These are phyloP conservation scores for Falco rusticolus DNA, from an alignment of 2,797 vertebrate species.

Conservation along the genomic window DNA sequence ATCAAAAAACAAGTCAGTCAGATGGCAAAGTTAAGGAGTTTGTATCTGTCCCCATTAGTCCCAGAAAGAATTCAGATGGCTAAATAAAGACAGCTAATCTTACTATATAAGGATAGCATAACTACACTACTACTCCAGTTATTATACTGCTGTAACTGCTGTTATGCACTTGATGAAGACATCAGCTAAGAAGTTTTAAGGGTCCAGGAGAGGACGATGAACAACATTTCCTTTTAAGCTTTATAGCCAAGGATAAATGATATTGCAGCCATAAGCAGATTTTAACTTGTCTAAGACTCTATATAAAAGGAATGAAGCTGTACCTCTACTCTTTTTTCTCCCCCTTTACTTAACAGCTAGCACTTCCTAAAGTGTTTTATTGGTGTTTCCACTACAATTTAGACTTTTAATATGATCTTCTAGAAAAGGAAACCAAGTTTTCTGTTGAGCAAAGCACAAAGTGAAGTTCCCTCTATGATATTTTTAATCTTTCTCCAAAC, in stretches of 20 bases:
- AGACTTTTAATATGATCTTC: not conserved
- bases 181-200: not conserved
- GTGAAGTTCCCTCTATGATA: constrained; percentile 4
- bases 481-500: constrained; percentile 13
- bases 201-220: not conserved
- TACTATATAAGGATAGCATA: not conserved
- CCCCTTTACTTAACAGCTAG: not conserved
- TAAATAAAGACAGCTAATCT: not conserved
- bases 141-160: not conserved
- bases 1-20: not conserved
- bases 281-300: not conserved
- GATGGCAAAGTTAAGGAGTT: not conserved
- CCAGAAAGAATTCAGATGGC: not conserved
- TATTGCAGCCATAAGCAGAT: not conserved
- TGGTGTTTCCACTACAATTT: not conserved
- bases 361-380: too few species aligned
- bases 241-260: not conserved
- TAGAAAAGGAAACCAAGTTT: not conserved
- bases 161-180: not conserved
- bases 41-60: not conserved
- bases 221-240: not conserved
- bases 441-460: not conserved
- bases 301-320: not conserved
- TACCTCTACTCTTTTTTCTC: not conserved
- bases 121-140: not conserved